phyloP scores from a whole-genome alignment of 2,888 invertebrate genomes.

The Hermaeophaga mercurialis region DNA sequence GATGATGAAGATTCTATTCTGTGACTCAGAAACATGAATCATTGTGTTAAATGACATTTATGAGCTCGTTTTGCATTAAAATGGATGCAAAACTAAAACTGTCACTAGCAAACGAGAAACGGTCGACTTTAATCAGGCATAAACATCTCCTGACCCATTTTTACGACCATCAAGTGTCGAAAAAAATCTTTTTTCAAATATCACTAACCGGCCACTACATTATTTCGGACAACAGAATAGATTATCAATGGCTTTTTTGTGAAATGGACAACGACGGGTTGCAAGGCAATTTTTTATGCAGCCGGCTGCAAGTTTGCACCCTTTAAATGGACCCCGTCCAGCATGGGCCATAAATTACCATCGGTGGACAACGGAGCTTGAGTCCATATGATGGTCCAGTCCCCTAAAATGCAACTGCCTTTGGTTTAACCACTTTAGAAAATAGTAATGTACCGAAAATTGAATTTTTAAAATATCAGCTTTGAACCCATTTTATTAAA shows the following conservation, averaged over 20 bases:
- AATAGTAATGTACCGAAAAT: no score
- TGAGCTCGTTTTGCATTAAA: no score
- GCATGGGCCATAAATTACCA: conserved; percentile 52
- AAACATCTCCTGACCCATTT: conserved; percentile 31
- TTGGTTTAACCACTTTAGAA: no score
- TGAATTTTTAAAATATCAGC: no score
- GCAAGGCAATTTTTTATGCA: conserved; percentile 50
- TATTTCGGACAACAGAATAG: conserved; percentile 47
- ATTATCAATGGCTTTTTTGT: conserved; percentile 45
- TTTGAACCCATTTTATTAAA: no score
- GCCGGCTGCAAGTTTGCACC: conserved; percentile 45
- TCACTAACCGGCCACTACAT: conserved; percentile 40
- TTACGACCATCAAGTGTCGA: conserved; percentile 12
- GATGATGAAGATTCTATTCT: no score
- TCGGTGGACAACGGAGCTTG: conserved; percentile 5
- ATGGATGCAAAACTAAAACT: no score
- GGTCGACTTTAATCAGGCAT: conserved; percentile 31
- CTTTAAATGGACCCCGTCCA: conserved; percentile 52
- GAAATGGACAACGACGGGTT: conserved; percentile 47
- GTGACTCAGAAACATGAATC: no score
- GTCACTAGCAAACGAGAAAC: no score
- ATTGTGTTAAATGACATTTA: no score
- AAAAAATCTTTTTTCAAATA: conserved; percentile 26
- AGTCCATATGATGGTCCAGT: not conserved
- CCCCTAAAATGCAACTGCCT: not conserved